Evolutionary conservation across 2,113 vertebrate species (phyloP).

Genomic region (Centropristis striata): DNA sequence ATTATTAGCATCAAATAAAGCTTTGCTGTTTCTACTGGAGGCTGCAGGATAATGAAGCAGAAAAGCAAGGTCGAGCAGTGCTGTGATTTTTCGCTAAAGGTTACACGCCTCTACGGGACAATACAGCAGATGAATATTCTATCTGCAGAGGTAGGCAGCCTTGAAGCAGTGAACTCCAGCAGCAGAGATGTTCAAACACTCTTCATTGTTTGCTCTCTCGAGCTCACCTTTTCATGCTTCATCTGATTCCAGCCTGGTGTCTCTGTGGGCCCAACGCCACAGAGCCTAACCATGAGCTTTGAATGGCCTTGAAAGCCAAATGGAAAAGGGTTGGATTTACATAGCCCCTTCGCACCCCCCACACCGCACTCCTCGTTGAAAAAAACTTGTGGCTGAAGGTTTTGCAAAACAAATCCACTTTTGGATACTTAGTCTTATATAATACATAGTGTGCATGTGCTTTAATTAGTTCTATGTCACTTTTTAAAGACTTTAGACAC

Average conservation of each 20-base stretch:
- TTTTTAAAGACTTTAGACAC: background rate
- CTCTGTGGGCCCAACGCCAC: conserved; percentile 49
- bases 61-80: conserved; percentile 64
- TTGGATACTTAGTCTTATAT: background rate
- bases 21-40: conserved; percentile 36
- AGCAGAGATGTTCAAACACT: conserved; percentile 74
- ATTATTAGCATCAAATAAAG: conserved; percentile 33
- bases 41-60: conserved; percentile 45
- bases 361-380: background rate
- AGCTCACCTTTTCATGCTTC: conserved; percentile 72
- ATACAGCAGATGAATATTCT: conserved; percentile 70
- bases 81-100: conserved; percentile 63
- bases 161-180: conserved; percentile 69
- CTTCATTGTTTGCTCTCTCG: conserved; percentile 70
- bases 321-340: conserved; percentile 39
- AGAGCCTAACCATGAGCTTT: conserved; percentile 47
- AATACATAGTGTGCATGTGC: background rate
- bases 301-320: conserved; percentile 67
- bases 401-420: background rate
- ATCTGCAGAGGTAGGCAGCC: conserved; percentile 68
- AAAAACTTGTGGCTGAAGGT: background rate
- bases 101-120: conserved; percentile 64
- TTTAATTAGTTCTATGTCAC: background rate
- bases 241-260: conserved; percentile 54
- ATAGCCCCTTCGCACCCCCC: background rate